Base-by-base conservation (phyloP, 2,113 vertebrate species). In the Alligator sinensis region DNA sequence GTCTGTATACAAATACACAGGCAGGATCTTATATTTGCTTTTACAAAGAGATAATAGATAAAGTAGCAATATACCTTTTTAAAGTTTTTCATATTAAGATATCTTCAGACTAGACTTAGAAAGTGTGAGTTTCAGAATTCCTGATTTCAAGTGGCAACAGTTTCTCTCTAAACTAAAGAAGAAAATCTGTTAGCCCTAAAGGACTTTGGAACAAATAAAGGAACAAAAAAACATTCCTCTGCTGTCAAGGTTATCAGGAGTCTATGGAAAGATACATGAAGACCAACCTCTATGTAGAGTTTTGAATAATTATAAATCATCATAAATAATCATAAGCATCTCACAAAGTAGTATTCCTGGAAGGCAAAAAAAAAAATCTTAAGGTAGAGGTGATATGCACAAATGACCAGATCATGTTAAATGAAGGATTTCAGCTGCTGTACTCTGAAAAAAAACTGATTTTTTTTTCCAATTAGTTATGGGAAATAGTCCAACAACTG, bases 331-430 rank as follows among this genome's bases (percentile, higher is more conserved):
- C 28, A n/a, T 66, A 66, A n/a, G 27, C 6, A n/a, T n/a, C 22
- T 66, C 63, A 66, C 15, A 54, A 92, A 83, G 54, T 38, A 61
- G 6, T 76, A 25, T 30, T 84, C 6, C 60, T 77, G 68, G 30
- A 93, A 89, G 57, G 62, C 8, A 93, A 84, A 87, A 86, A 30
- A 30, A 92, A 87, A 47, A 30, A 74, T 82, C 74, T 47, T 47
- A 55, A 2, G 60, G 28, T 16, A 84, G 68, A 87, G 54, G 5
- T 86, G 38, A 14, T 89, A 30, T 63, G 61, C 60, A 87, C 80
- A 87, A 88, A 94, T 61, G 64, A 66, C 60, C 89, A 89, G 70
- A 9, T 66, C 82, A 91, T 84, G 59, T 78, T 66, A 92, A 38
- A 47, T 91, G 86, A 30, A 82, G 70, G 54, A 38, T 14, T 66